Evolutionary conservation across 2,113 vertebrate species (phyloP).

Genomic region (Pygoscelis adeliae): DNA sequence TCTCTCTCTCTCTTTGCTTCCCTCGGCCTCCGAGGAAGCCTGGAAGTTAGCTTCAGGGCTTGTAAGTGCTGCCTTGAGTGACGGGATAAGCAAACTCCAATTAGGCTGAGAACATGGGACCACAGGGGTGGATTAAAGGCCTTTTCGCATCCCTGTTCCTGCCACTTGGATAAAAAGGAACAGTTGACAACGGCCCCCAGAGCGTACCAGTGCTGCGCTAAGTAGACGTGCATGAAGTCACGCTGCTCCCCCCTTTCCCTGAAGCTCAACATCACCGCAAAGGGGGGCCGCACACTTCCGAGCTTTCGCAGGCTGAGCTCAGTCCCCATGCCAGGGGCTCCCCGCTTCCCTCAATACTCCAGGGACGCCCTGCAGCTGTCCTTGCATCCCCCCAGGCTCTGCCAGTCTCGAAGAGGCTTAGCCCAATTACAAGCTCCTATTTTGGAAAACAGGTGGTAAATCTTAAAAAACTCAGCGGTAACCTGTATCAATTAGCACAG

Average conservation of each 20-base stretch:
- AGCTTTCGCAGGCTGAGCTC: not conserved
- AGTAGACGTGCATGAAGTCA: not conserved
- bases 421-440: not conserved
- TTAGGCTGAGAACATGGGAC: not conserved
- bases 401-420: not conserved
- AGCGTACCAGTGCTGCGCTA: not conserved
- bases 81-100: not conserved
- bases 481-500: not conserved
- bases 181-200: not conserved
- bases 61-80: not conserved
- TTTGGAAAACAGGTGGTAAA: not conserved
- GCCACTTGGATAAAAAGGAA: not conserved
- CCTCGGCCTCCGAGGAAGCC: not conserved
- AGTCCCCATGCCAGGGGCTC: not conserved
- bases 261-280: not conserved
- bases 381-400: not conserved
- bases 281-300: not conserved
- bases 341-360: not conserved
- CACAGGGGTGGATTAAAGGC: not conserved
- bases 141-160: not conserved
- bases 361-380: not conserved
- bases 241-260: not conserved
- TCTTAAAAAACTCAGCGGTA: not conserved
- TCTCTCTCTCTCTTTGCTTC: not conserved
- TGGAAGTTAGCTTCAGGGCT: not conserved